A percentile compares a stretch with the other conserved stretches of the same genome.
phyloP scores from a whole-genome alignment of 1,140 invertebrate species.

The Tetranychus urticae region DNA sequence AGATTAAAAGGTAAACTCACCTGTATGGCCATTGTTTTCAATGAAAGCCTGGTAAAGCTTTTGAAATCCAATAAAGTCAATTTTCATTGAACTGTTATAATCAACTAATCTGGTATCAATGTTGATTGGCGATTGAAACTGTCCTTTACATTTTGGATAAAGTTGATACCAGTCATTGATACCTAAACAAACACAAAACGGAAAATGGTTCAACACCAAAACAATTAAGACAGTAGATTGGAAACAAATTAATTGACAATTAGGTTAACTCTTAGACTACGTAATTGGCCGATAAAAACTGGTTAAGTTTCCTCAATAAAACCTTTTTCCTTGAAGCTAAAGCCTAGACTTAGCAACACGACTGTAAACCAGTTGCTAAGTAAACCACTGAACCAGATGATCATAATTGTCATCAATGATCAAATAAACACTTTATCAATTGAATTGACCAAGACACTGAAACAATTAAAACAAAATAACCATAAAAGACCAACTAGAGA shows the following conservation, averaged over 20 bases:
- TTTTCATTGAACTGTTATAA: not conserved
- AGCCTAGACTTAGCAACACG: too few species aligned
- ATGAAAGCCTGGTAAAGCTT: not conserved
- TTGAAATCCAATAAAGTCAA: not conserved
- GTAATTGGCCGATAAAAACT: too few species aligned
- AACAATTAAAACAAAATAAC: too few species aligned
- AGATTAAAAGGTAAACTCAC: not conserved
- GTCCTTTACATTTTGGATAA: not conserved
- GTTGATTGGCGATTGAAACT: not conserved
- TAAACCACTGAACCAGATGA: too few species aligned
- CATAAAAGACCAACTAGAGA: too few species aligned
- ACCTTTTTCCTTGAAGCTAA: too few species aligned
- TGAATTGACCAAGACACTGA: too few species aligned
- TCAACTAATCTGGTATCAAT: not conserved
- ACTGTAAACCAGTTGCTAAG: too few species aligned
- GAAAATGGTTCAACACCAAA: not conserved
- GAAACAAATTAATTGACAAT: not conserved
- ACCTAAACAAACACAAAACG: not conserved
- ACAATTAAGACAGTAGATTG: not conserved
- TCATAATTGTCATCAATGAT: too few species aligned
- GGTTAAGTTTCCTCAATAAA: too few species aligned
- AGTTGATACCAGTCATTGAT: not conserved
- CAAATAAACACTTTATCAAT: too few species aligned
- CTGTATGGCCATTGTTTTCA: not conserved
- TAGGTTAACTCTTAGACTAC: too few species aligned